Base-by-base conservation (phyloP, 1,140 invertebrate genomes). In the Camponotus vicinus region DNA sequence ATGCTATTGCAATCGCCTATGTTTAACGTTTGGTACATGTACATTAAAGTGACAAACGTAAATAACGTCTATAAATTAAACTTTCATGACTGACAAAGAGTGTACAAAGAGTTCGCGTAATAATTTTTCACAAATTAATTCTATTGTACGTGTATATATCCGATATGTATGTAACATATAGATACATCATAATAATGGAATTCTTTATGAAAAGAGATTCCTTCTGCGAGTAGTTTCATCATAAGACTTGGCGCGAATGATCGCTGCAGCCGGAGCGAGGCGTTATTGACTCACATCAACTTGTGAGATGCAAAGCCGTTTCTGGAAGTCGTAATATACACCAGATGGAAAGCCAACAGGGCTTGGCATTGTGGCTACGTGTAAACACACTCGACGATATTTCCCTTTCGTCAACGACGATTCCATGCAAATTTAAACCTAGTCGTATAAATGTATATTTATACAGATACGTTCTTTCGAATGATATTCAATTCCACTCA, bases 271-370 rank as follows among this genome's bases (percentile, higher is more conserved):
- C 27, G 66, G 15, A 42, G n/a, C 57, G 49, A 34, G 37, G 42
- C 32, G 52, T 64, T 70, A 18, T 87, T 69, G 66, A 34, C n/a
- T 69, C 66, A 18, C 55, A 34, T 27, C 21, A 85, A 85, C 64
- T 77, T 45, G 55, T 15, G n/a, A 70, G 67, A 57, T 42, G 34
- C 73, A 87, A 55, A 75, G 9, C 55, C 21, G 55, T 70, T 85
- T 78, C 73, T 71, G 42, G 34, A 6, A 42, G 27, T 75, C 32
- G 55, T 87, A 87, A 85, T 87, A 85, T 70, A 57, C 73, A 63
- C 71, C 86, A 87, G 64, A 85, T 78, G 82, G 57, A 76, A 40
- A n/a, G 3, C 13, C 42, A 42, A 49, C 67, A 70, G 21, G 45
- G 45, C 67, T 70, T 27, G 2, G 21, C 40, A 45, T 69, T 49